Evolutionary conservation across 1,140 invertebrate genomes (phyloP), one percentile per base, ranked within the genome.

Genomic region (Gryllus bimaculatus): DNA sequence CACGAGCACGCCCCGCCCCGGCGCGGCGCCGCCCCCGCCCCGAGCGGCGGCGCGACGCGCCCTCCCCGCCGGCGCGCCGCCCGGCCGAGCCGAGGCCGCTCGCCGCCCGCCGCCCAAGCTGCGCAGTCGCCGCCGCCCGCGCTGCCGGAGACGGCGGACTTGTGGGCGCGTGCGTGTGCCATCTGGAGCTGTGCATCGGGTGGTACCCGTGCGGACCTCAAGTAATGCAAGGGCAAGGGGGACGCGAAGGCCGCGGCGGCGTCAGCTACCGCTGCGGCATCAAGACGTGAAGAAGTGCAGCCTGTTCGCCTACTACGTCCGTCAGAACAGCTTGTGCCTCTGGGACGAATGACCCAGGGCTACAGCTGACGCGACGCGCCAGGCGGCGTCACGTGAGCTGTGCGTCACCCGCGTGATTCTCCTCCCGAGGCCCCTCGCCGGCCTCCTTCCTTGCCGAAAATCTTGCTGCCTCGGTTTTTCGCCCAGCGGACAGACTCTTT

Each of bases 251-350:
- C 77, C 21, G 89, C 91, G 79, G 81, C 84, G 47, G 84, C 85
- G 0, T 86, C 81, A 92, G 75, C 79, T 97, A 97, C 86, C 89
- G 96, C 18, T 98, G 96, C 86, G 96, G 96, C 78, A 98, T 98
- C 83, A 96, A 96, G 87, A 98, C 96, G 8, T 98, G 96, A 92
- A 92, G 83, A 93, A 95, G 85, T 97, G 95, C 87, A 91, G 93
- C 84, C 90, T 92, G 81, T 98, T 96, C 86, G 90, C 92, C 78
- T 96, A 94, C 87, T 93, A 92, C 84, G 94, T 94, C 74, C 88
- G 90, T 79, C 91, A 93, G 84, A 95, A 96, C 85, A 91, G 94
- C 82, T 89, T 91, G 82, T 98, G 96, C 87, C 87, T 96, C 80
- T 95, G 93, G 94, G 94, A 96, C 86, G 92, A 93, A 92, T 93